Evolutionary conservation across 2,888 invertebrate species (phyloP).

Genomic region (Cotesia congregata): DNA sequence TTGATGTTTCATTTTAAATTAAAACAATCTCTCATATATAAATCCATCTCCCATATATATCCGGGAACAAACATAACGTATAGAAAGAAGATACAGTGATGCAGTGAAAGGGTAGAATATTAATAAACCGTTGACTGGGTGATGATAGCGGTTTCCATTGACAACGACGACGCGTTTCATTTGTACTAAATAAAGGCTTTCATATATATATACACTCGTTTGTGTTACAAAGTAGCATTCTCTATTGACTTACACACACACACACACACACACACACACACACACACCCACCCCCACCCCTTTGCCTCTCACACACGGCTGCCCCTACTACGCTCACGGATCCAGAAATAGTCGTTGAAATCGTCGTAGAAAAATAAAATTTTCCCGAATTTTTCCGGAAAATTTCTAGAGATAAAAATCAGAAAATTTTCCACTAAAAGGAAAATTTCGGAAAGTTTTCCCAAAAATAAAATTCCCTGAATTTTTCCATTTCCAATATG

Average conservation of each 20-base stretch:
- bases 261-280: too few species aligned
- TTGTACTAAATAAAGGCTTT: constrained; percentile 20
- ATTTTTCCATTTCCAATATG: too few species aligned
- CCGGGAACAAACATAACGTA: constrained; percentile 16
- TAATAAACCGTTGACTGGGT: constrained; percentile 13
- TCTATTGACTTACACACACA: constrained; percentile 55
- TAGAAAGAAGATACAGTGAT: constrained; percentile 34
- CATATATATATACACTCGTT: not conserved
- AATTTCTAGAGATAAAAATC: too few species aligned
- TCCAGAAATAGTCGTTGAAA: too few species aligned
- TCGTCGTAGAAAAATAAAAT: too few species aligned
- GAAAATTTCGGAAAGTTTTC: too few species aligned
- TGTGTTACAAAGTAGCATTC: constrained; percentile 58
- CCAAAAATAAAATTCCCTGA: too few species aligned
- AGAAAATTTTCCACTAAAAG: too few species aligned
- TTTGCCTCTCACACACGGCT: too few species aligned
- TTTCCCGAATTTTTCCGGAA: too few species aligned
- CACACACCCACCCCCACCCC: constrained; percentile 20
- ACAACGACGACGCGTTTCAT: constrained; percentile 19
- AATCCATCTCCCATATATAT: constrained; percentile 5
- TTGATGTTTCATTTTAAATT: not conserved
- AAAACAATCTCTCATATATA: not conserved
- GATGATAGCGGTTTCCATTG: constrained; percentile 22
- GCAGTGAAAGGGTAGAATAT: constrained; percentile 17
- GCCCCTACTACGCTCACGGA: too few species aligned